Conservation (phyloP, 2,888 invertebrate species). For the Tenthredo notha region DNA sequence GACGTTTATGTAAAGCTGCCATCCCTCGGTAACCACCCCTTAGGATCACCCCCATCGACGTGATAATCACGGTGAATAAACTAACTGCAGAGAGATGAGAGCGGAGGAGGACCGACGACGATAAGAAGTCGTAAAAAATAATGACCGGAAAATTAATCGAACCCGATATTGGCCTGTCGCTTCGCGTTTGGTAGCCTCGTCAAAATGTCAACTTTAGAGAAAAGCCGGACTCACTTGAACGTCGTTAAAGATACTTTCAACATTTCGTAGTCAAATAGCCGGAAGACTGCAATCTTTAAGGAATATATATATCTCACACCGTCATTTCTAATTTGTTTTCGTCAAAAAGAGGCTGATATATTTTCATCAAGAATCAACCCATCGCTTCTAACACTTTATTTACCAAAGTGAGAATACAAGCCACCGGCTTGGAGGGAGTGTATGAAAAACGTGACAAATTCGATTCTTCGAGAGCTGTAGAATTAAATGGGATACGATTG, state of each 20-base stretch:
- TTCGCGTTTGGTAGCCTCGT: constrained; percentile 70
- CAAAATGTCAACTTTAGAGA: constrained; percentile 57
- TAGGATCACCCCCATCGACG: constrained; percentile 40
- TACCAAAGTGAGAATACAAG: neutral
- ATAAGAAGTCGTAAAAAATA: constrained; percentile 77
- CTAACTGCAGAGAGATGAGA: constrained; percentile 50
- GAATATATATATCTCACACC: neutral
- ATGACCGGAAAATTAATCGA: constrained; percentile 78
- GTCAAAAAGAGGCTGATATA: neutral
- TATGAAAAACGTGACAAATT: constrained; percentile 26
- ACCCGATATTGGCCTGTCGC: constrained; percentile 73
- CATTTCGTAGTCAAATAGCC: constrained; percentile 1
- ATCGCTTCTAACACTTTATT: neutral
- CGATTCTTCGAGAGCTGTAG: constrained; percentile 17
- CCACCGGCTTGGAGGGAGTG: neutral
- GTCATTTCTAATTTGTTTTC: neutral
- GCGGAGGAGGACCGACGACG: constrained; percentile 63
- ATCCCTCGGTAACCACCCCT: constrained; percentile 25
- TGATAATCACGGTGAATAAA: constrained; percentile 53
- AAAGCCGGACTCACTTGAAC: constrained; percentile 7
- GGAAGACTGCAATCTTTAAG: constrained; percentile 1
- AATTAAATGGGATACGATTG: constrained; percentile 44
- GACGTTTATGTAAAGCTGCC: constrained; percentile 73
- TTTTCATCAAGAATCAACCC: neutral
- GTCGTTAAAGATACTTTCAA: constrained; percentile 7